phyloP scores from a whole-genome alignment of 2,797 vertebrate species.

The Microchirus variegatus region DNA sequence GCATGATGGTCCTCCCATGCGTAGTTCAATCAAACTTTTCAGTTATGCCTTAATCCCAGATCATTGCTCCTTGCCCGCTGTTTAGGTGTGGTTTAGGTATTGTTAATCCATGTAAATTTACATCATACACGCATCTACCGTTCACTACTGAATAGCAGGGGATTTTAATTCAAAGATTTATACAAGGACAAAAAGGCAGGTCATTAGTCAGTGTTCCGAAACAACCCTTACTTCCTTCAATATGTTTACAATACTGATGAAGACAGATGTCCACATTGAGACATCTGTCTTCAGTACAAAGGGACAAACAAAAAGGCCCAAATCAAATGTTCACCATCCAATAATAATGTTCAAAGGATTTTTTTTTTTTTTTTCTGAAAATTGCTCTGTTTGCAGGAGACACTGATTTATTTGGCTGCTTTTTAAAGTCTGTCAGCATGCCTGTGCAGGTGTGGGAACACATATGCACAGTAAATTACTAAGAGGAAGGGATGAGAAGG shows the following conservation, averaged over 20 bases:
- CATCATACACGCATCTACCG: neutral
- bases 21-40: slow-evolving; percentile 24
- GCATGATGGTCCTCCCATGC: slow-evolving; percentile 22
- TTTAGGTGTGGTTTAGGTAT: slow-evolving; percentile 31
- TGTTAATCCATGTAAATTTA: slow-evolving; percentile 18
- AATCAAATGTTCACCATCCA: slow-evolving; percentile 40
- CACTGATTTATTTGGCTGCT: slow-evolving; percentile 57
- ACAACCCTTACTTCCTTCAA: neutral
- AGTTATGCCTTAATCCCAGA: slow-evolving; percentile 25
- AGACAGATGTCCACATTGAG: slow-evolving; percentile 7
- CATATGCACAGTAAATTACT: slow-evolving; percentile 24
- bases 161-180: too few relatives aligned
- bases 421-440: slow-evolving; percentile 62
- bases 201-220: neutral
- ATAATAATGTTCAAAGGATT: slow-evolving; percentile 53
- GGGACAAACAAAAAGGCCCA: slow-evolving; percentile 20
- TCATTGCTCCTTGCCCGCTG: slow-evolving; percentile 14
- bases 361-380: slow-evolving; percentile 43
- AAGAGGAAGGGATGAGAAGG: slow-evolving; percentile 25
- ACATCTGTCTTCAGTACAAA: slow-evolving; percentile 37
- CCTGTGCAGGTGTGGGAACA: slow-evolving; percentile 57
- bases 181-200: neutral
- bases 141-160: neutral
- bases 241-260: neutral
- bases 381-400: slow-evolving; percentile 60